Evolutionary conservation across 2,797 vertebrate species (phyloP), one percentile per base, ranked within the genome.

Genomic region (Columba guinea): DNA sequence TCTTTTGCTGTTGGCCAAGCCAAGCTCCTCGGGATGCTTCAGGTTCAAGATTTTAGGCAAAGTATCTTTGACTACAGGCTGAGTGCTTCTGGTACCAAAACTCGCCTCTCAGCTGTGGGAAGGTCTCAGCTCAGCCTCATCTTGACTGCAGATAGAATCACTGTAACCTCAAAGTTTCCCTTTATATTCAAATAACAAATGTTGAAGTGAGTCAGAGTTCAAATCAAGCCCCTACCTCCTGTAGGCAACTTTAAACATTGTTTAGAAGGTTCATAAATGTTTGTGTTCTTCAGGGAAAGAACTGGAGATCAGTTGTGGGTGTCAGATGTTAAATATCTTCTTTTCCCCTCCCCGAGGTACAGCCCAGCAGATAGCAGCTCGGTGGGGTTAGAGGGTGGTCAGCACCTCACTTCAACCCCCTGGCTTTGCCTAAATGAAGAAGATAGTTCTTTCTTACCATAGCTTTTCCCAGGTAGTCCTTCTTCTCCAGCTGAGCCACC

Each of bases 391-490:
- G 37, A 37, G 7, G 22, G 26, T 14, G 27, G 26, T 21, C 62
- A 78, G 27, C 24, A 80, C 39, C 26, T 81, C n/a, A 56, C 55
- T 21, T 75, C 35, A 68, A 16, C 49, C 46, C 30, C 17, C 19
- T 64, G 77, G 9, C 6, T 15, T 30, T 46, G 30, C 55, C 64
- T 24, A 2, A 84, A 35, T 51, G 51, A 56, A 23, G 7, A 51
- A 51, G 21, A 2, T 7, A 20, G 15, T 39, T 55, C n/a, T 65
- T 93, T 68, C 97, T 87, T 98, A 99, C 99, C 98, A 96, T 99
- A 9, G 99, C 99, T 97, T 99, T 99, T 70, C 99, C 99, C 76
- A 99, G 98, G 92, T 99, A 99, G 96, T 99, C 99, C 94, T 99
- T 99, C 98, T 99, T 99, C 97, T 98, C 99, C 97, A 99, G 97